Percentiles rank a stretch among this genome's conserved stretches.
Conservation (phyloP, 2,113 vertebrate species). For the Hucho hucho region DNA sequence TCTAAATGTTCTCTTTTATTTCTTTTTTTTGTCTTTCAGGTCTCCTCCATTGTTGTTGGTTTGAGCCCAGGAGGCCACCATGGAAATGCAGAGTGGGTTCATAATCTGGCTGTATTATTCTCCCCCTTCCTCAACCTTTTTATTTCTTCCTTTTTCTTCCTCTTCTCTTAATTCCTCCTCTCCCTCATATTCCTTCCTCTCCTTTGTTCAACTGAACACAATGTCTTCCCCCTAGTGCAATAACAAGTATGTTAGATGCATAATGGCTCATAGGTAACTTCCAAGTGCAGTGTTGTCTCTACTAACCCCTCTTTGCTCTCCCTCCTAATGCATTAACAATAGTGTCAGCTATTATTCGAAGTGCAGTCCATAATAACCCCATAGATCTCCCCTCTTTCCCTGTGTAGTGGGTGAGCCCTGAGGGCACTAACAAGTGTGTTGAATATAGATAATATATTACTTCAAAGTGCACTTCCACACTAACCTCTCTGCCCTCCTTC, state of each 20-base stretch:
- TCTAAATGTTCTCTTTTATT: neutral
- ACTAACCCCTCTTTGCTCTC: neutral
- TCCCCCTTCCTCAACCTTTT: neutral
- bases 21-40: constrained; percentile 42
- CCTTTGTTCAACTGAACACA: neutral
- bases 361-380: neutral
- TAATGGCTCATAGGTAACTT: neutral
- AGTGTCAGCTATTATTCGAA: neutral
- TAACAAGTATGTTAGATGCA: neutral
- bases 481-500: neutral
- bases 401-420: neutral
- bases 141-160: neutral
- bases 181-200: neutral
- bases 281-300: neutral
- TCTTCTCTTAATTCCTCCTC: neutral
- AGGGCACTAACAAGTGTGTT: neutral
- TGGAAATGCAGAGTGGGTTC: constrained; percentile 71
- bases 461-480: neutral
- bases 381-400: neutral
- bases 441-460: neutral
- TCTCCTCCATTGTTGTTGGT: constrained; percentile 41
- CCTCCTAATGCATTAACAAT: neutral
- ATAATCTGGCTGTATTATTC: neutral
- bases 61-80: constrained; percentile 53
- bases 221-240: neutral